Evolutionary conservation across 2,797 vertebrate genomes (phyloP).

Genomic region (Leptatherina wallacei): DNA sequence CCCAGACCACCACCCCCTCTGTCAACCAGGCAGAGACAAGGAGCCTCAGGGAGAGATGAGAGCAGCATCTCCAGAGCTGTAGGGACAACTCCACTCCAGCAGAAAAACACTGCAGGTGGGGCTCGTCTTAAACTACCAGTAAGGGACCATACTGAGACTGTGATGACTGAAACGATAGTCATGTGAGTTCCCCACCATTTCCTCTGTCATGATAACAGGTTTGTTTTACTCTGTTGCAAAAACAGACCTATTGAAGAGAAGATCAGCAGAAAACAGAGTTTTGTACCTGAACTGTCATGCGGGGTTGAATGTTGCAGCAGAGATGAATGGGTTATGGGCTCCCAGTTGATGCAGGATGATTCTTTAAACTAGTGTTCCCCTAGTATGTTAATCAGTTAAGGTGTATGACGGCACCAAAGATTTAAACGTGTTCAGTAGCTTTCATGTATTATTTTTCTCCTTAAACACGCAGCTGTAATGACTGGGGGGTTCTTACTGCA

Average conservation of each 20-base stretch:
- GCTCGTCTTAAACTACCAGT: background rate
- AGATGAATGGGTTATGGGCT: background rate
- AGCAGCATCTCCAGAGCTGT: constrained; percentile 29
- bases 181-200: constrained; percentile 18
- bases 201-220: constrained; percentile 17
- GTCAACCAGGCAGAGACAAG: constrained; percentile 56
- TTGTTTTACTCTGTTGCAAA: background rate
- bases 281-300: background rate
- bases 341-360: background rate
- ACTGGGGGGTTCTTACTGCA: too few species aligned
- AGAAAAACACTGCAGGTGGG: constrained; percentile 52
- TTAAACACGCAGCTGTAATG: too few species aligned
- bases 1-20: constrained; percentile 44
- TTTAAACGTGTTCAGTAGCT: background rate
- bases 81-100: constrained; percentile 42
- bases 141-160: too few species aligned
- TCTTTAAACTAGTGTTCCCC: background rate
- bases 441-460: too few species aligned
- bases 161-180: background rate
- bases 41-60: constrained; percentile 41
- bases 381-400: background rate
- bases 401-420: background rate
- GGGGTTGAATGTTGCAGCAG: background rate
- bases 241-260: background rate
- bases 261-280: background rate